These are phyloP conservation scores for Hemicordylus capensis DNA, from an alignment of 2,113 vertebrate genomes.

Conservation along the genomic window DNA sequence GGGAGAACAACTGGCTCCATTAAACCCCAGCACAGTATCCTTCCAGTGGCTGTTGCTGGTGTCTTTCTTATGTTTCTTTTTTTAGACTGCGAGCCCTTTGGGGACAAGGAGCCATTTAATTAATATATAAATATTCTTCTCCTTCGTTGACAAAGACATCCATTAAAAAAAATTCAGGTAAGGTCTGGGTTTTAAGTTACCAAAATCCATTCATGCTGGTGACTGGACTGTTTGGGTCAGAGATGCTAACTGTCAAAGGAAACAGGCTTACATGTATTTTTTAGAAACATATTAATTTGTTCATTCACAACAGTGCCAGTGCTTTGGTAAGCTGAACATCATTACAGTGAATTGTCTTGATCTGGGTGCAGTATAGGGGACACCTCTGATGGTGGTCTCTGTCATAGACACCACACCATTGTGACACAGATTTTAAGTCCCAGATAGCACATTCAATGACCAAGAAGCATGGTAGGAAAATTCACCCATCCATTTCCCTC, in stretches of 20 bases:
- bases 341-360: background rate
- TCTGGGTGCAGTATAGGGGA: background rate
- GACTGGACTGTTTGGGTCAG: background rate
- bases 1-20: too few species aligned
- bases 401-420: background rate
- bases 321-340: background rate
- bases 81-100: too few species aligned
- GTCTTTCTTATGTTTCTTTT: too few species aligned
- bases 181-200: background rate
- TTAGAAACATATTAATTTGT: background rate
- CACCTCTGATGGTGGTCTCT: background rate
- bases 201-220: background rate
- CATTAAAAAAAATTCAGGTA: background rate
- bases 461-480: background rate
- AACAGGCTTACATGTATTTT: too few species aligned
- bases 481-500: background rate
- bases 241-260: background rate
- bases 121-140: too few species aligned
- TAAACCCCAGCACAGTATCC: too few species aligned
- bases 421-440: background rate
- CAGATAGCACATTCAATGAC: background rate
- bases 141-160: too few species aligned
- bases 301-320: background rate
- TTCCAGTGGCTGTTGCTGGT: too few species aligned
- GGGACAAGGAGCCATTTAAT: too few species aligned